A percentile compares a stretch with the other conserved stretches of the same genome.
phyloP scores from a whole-genome alignment of 2,888 invertebrate genomes.

The Kryphioiulus occultus region DNA sequence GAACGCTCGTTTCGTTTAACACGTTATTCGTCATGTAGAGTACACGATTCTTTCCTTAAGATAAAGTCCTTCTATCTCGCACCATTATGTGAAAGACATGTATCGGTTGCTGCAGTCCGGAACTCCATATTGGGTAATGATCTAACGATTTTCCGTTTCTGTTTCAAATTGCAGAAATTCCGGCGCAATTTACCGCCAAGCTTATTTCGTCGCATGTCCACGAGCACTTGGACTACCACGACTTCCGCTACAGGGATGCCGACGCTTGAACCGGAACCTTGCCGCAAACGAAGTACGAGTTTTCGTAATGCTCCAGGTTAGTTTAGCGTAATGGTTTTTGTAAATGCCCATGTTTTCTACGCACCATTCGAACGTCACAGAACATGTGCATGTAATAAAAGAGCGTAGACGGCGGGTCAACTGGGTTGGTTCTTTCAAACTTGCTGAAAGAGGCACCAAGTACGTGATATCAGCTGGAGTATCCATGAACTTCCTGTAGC shows the following conservation, averaged over 20 bases:
- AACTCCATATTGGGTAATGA: not conserved
- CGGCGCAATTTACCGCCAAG: constrained; percentile 59
- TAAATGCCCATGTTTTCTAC: not conserved
- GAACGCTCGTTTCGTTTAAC: no score
- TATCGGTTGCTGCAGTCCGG: no score
- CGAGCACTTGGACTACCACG: constrained; percentile 66
- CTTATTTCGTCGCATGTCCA: constrained; percentile 64
- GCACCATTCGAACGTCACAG: not conserved
- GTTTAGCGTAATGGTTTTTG: constrained; percentile 31
- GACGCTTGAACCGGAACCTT: constrained; percentile 69
- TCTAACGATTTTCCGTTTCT: not conserved
- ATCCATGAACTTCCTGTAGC: no score
- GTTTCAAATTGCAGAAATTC: constrained; percentile 46
- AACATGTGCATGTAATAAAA: not conserved
- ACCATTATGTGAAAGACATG: no score
- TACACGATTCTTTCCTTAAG: no score
- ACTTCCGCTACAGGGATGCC: constrained; percentile 68
- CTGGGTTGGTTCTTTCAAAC: not conserved
- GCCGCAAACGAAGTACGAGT: constrained; percentile 62
- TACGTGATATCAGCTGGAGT: no score
- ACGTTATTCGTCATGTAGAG: no score
- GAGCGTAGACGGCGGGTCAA: not conserved
- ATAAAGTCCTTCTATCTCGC: no score
- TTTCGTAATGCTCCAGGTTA: constrained; percentile 61
- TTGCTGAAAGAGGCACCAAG: no score